Evolutionary conservation across 2,113 vertebrate genomes (phyloP).

Genomic region (Nibea coibor): DNA sequence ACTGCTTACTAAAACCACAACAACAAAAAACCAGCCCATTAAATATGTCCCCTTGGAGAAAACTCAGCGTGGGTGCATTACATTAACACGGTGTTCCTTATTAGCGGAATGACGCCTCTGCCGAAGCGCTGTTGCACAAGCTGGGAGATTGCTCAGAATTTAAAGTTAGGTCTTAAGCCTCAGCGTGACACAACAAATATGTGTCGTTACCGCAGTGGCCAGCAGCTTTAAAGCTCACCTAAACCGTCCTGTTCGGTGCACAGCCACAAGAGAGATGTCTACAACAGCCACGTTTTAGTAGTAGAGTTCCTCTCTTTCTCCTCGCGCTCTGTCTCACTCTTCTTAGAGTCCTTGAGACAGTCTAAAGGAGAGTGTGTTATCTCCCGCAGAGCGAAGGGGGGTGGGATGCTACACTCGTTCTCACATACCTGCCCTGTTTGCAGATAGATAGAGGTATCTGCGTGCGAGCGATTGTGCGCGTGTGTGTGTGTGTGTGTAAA

Average conservation of each 20-base stretch:
- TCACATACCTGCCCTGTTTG: slow-evolving; percentile 65
- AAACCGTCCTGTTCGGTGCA: slow-evolving; percentile 40
- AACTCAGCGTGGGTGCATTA: slow-evolving; percentile 49
- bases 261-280: slow-evolving; percentile 42
- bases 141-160: slow-evolving; percentile 52
- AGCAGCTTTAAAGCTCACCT: slow-evolving; percentile 64
- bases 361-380: slow-evolving; percentile 68
- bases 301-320: slow-evolving; percentile 14
- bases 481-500: slow-evolving; percentile 3
- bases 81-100: slow-evolving; percentile 57
- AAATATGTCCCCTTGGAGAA: slow-evolving; percentile 57
- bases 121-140: slow-evolving; percentile 41
- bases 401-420: slow-evolving; percentile 30
- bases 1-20: slow-evolving; percentile 31
- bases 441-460: slow-evolving; percentile 47
- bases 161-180: slow-evolving; percentile 64
- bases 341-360: slow-evolving; percentile 61
- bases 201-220: slow-evolving; percentile 32
- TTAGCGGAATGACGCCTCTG: slow-evolving; percentile 52
- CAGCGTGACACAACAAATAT: slow-evolving; percentile 68
- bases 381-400: slow-evolving; percentile 59
- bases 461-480: slow-evolving; percentile 14
- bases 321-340: slow-evolving; percentile 33
- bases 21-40: slow-evolving; percentile 54
- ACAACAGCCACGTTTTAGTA: slow-evolving; percentile 27